Evolutionary conservation across 1,140 invertebrate species (phyloP), one percentile per base, ranked within the genome.

Genomic region (Zaprionus kolodkinae): DNA sequence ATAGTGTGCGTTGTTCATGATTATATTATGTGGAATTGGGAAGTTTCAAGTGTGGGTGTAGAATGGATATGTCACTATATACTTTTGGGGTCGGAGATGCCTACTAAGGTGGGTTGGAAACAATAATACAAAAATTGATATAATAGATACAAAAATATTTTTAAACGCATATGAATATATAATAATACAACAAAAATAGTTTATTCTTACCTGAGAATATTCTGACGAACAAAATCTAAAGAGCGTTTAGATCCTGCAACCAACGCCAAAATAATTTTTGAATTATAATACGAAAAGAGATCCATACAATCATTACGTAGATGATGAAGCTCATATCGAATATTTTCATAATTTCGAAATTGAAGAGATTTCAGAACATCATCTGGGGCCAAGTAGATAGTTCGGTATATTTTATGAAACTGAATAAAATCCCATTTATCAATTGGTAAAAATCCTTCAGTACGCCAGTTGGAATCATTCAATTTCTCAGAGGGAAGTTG

Each of bases 221-320:
- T 93, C 79, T 94, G 94, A 55, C 95, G 95, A 11, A 96, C 89
- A 72, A 94, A 84, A 75, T 96, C 96, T 48, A 97, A 91, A n/a
- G 96, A 95, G 27, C 93, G 92, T 83, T 95, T 95, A 0, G 95
- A 96, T 65, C 94, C 94, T 81, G 95, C 95, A 5, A 96, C 95
- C 17, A 97, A 92, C 13, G 95, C 92, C 70, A 96, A 95, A 45
- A 95, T 93, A 21, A 96, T 94, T 92, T 96, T 96, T 35, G 94
- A 94, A 83, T 96, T 96, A 80, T 96, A 96, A 89, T 95, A 96
- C 10, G 94, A 94, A 91, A 96, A 96, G 17, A 96, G 85, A 85
- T 96, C 96, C 90, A 96, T 95, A 75, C 95, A 96, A 88, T 96
- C 95, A 43, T 94, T 94, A n/a, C 96, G 94, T 10, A 95, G 93